These are phyloP conservation scores for Papilio elwesi DNA, from an alignment of 2,888 invertebrate genomes.

Conservation along the genomic window DNA sequence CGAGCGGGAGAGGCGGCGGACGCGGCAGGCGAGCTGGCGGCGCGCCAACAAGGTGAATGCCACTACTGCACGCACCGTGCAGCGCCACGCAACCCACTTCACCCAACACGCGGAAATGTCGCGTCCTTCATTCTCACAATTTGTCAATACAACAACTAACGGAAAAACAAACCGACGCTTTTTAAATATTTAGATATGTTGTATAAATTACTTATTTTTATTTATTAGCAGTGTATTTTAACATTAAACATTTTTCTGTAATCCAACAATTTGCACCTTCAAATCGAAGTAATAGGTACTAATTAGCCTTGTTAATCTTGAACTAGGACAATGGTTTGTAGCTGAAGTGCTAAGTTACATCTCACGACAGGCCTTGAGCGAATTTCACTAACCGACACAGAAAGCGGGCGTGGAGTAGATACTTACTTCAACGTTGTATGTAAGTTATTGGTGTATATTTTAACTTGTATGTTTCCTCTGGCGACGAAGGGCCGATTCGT, in stretches of 20 bases:
- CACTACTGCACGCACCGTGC: slow-evolving; percentile 68
- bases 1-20: slow-evolving; percentile 44
- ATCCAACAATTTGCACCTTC: no score
- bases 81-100: slow-evolving; percentile 75
- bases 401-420: no score
- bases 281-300: no score
- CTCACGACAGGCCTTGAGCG: no score
- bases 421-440: no score
- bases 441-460: no score
- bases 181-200: slow-evolving; percentile 7
- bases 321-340: no score
- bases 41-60: slow-evolving; percentile 83
- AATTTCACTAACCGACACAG: no score
- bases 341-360: no score
- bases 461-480: no score
- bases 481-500: no score
- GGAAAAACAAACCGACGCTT: slow-evolving; percentile 12
- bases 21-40: slow-evolving; percentile 59
- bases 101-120: slow-evolving; percentile 66
- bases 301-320: no score
- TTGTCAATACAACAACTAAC: slow-evolving; percentile 39
- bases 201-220: slow-evolving; percentile 7
- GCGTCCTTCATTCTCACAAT: slow-evolving; percentile 42
- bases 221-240: not conserved
- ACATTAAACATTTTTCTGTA: not conserved